A percentile compares a stretch with the other conserved stretches of the same genome.
Conservation (phyloP, 1,140 invertebrate genomes). For the Rhizoglyphus robini region DNA sequence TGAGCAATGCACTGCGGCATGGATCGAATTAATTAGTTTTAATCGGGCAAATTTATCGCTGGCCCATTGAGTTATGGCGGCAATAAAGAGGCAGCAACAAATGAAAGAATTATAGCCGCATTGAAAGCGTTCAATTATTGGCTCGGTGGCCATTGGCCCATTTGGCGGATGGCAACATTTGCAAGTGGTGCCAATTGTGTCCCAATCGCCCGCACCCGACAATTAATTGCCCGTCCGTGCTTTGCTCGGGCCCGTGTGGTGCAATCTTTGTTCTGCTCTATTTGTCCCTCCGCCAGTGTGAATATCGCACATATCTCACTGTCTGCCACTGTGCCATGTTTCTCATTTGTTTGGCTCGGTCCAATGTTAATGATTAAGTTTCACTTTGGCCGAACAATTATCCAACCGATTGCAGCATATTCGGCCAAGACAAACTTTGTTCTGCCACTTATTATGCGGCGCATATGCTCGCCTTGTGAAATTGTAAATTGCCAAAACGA, state of each 20-base stretch:
- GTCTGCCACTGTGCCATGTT: background rate
- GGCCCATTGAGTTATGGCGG: background rate
- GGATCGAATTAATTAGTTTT: conserved; percentile 13
- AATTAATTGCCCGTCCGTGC: background rate
- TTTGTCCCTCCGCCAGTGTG: background rate
- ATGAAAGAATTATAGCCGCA: conserved; percentile 3
- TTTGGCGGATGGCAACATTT: background rate
- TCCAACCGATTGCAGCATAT: conserved; percentile 3
- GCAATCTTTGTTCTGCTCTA: conserved; percentile 6
- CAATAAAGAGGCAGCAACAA: background rate
- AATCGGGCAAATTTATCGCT: conserved; percentile 9
- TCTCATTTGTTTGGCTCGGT: background rate
- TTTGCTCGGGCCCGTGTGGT: background rate
- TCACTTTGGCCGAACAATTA: background rate
- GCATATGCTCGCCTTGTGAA: too few relatives aligned
- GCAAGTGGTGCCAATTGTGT: background rate
- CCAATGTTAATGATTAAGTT: conserved; percentile 12
- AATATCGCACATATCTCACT: background rate
- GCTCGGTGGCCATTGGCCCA: background rate
- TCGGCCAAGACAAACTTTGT: too few relatives aligned
- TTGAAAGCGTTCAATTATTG: background rate
- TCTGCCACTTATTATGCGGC: background rate
- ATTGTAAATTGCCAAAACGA: too few relatives aligned
- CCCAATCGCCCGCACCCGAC: background rate
- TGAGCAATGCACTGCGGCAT: background rate